Conservation (phyloP, 2,797 vertebrate species). For the Argya squamiceps region DNA sequence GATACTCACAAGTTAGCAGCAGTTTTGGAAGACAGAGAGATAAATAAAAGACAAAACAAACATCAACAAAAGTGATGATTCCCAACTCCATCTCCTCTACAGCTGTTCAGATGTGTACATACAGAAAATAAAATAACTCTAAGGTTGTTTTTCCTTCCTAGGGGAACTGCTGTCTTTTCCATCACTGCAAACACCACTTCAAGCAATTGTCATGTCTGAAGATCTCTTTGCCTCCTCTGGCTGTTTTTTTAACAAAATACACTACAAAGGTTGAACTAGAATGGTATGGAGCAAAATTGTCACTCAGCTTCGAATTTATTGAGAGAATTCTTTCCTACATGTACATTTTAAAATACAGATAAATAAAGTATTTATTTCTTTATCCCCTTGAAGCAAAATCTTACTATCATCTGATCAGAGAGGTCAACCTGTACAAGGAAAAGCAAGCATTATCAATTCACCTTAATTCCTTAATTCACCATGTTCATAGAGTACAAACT, state of each 20-base stretch:
- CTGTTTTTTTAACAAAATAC: neutral
- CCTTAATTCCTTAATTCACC: conserved; percentile 5
- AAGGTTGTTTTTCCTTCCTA: conserved; percentile 24
- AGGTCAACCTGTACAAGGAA: neutral
- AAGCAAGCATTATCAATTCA: neutral
- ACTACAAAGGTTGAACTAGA: neutral
- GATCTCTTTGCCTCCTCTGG: neutral
- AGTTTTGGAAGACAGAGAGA: neutral
- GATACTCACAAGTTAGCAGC: neutral
- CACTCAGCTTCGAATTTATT: neutral
- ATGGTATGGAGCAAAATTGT: neutral
- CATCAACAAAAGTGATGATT: conserved; percentile 45
- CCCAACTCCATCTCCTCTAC: neutral
- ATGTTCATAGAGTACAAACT: conserved; percentile 24
- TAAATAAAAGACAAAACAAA: neutral
- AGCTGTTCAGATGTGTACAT: conserved; percentile 21
- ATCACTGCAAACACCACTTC: conserved; percentile 55
- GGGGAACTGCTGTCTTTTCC: conserved; percentile 61
- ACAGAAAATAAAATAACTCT: conserved; percentile 28
- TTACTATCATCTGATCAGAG: neutral
- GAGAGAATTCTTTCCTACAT: neutral
- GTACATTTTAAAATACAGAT: neutral
- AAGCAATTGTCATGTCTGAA: conserved; percentile 24
- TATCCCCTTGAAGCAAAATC: neutral
- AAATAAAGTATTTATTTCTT: neutral